phyloP scores from a whole-genome alignment of 1,140 invertebrate species.

The Bombus ignitus region DNA sequence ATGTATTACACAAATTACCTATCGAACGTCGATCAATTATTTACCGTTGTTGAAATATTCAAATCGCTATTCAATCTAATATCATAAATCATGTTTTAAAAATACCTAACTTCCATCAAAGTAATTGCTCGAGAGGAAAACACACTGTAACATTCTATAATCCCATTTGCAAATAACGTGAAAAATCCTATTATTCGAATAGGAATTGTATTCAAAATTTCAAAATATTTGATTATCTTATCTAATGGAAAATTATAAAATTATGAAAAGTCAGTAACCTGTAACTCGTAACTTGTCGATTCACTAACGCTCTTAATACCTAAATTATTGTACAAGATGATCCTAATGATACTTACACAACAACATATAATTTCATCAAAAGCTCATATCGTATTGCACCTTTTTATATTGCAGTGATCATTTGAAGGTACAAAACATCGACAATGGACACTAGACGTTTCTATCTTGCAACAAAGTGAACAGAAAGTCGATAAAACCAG shows the following conservation, averaged over 20 bases:
- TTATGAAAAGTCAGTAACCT: too few relatives aligned
- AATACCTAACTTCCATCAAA: background rate
- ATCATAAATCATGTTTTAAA: background rate
- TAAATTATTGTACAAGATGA: too few relatives aligned
- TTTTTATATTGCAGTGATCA: background rate
- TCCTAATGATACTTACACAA: too few relatives aligned
- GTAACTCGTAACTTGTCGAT: too few relatives aligned
- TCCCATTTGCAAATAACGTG: too few relatives aligned
- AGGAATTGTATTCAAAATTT: background rate
- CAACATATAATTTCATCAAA: background rate
- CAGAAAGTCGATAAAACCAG: background rate
- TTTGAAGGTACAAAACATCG: background rate
- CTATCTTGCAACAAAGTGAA: background rate
- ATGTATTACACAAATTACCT: background rate
- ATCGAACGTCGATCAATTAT: conserved; percentile 15
- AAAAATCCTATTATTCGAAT: background rate
- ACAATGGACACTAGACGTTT: background rate
- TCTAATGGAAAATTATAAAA: too few relatives aligned
- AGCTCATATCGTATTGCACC: too few relatives aligned
- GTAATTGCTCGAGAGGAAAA: background rate
- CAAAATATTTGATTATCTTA: too few relatives aligned
- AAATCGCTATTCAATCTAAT: background rate
- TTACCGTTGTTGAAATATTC: background rate
- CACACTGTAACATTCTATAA: background rate
- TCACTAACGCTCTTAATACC: too few relatives aligned